These are phyloP conservation scores for Oxycera nigricornis DNA, from an alignment of 2,888 invertebrate species.

Conservation along the genomic window DNA sequence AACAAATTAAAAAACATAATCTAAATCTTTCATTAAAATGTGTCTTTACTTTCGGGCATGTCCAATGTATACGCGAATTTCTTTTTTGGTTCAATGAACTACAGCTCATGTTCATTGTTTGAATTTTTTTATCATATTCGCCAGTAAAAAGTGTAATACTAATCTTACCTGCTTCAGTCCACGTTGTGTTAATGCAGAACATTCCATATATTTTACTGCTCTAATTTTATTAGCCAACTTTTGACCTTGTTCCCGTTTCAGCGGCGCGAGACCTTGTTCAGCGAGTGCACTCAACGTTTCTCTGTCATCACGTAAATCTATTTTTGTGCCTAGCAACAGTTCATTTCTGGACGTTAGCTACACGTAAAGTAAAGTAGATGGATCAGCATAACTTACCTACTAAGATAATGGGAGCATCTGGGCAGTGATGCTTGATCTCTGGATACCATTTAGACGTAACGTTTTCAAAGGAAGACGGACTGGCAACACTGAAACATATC, in stretches of 20 bases:
- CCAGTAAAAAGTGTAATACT: no score
- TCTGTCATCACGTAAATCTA: constrained; percentile 97
- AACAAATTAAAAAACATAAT: no score
- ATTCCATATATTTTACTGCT: constrained; percentile 99
- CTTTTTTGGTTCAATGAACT: no score
- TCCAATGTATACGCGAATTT: no score
- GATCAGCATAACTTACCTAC: constrained; percentile 76
- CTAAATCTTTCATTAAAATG: no score
- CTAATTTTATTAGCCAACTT: constrained; percentile 98
- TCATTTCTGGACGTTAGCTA: neutral
- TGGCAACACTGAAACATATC: constrained; percentile 99
- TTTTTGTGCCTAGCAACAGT: constrained; percentile 84
- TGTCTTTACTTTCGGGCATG: no score
- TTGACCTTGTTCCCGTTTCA: constrained; percentile 97
- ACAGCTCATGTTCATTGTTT: no score
- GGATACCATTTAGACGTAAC: constrained; percentile 99
- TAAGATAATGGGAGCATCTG: constrained; percentile 97
- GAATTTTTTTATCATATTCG: neutral
- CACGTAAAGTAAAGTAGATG: constrained; percentile 4
- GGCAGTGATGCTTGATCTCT: constrained; percentile 99
- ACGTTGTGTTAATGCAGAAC: constrained; percentile 97
- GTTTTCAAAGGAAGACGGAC: constrained; percentile 99
- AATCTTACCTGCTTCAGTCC: constrained; percentile 91
- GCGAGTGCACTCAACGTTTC: constrained; percentile 91
- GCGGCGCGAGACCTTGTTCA: constrained; percentile 93